Conservation (phyloP, 2,888 invertebrate species). For the Apotomis capreana region DNA sequence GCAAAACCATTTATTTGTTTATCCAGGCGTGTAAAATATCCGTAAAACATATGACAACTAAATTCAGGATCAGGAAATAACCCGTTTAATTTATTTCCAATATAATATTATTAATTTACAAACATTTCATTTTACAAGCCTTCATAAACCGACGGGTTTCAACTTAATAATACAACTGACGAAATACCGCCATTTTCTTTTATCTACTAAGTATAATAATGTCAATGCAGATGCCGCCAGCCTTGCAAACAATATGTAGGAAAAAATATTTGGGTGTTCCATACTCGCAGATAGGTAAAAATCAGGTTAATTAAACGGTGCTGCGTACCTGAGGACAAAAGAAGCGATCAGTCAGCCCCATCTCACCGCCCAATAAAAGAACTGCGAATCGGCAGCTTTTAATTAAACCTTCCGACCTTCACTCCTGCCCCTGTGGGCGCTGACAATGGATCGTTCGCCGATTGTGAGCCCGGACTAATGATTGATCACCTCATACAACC, state of each 20-base stretch:
- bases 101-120: too few relatives aligned
- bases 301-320: conserved; percentile 33
- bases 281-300: conserved; percentile 23
- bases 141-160: too few relatives aligned
- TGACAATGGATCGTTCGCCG: conserved; percentile 38
- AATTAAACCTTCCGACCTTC: conserved; percentile 42
- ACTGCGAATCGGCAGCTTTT: conserved; percentile 41
- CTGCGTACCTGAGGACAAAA: conserved; percentile 35
- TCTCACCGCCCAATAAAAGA: conserved; percentile 41
- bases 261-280: neutral
- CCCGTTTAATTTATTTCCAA: too few relatives aligned
- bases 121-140: too few relatives aligned
- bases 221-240: too few relatives aligned
- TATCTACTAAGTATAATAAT: too few relatives aligned
- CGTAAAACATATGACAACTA: too few relatives aligned
- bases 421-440: conserved; percentile 37
- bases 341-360: conserved; percentile 38
- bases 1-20: too few relatives aligned
- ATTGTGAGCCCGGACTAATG: conserved; percentile 40
- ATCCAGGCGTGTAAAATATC: too few relatives aligned
- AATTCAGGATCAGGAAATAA: too few relatives aligned
- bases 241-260: neutral
- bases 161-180: too few relatives aligned
- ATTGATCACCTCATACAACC: conserved; percentile 39
- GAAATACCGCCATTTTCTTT: too few relatives aligned